Evolutionary conservation across 2,888 invertebrate species (phyloP), one percentile per base, ranked within the genome.

Genomic region (Melangyna quadrimaculata): DNA sequence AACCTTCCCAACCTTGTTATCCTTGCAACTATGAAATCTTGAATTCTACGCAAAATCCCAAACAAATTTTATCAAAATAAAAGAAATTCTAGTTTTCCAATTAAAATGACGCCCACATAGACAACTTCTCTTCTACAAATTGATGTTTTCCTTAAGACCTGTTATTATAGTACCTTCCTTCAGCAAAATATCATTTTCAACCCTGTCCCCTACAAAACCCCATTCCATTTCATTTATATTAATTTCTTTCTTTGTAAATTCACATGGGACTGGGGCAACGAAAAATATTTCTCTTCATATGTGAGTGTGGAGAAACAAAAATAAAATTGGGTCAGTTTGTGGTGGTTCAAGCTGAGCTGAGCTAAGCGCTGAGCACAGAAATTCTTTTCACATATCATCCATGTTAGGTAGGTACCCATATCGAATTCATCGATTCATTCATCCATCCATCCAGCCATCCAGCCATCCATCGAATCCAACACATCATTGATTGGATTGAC

Each of bases 281-380:
- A 55, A 19, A 65, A 45, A 59, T 51, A 37, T 29, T 55, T 55
- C 22, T 27, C 9, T 40, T n/a, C 59, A 53, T n/a, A 19, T 43
- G 1, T 43, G 10, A 17, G 14, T 55, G 8, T 37, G 35, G 17
- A 55, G 53, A 45, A 40, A 32, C 43, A 69, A 73, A 69, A 73
- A 86, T 78, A 86, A 81, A 86, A 86, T 86, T 86, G 81, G 86
- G 86, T 81, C 86, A 86, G 80, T 78, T 81, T 86, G 86, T 77
- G 77, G 77, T 72, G 29, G 29, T 59, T 59, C 8, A 27, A 27
- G 24, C 51, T 8, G 29, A 65, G 32, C 19, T 63, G 43, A 67
- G 59, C 77, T 86, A 48, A 78, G 63, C n/a, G n/a, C n/a, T n/a
- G n/a, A n/a, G n/a, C n/a, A n/a, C 73, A 45, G 45, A 63, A 61